Percentiles rank a stretch among this genome's conserved stretches.
Evolutionary conservation across 2,797 vertebrate genomes (phyloP).

Genomic region (Xiphorhynchus erythropygius): DNA sequence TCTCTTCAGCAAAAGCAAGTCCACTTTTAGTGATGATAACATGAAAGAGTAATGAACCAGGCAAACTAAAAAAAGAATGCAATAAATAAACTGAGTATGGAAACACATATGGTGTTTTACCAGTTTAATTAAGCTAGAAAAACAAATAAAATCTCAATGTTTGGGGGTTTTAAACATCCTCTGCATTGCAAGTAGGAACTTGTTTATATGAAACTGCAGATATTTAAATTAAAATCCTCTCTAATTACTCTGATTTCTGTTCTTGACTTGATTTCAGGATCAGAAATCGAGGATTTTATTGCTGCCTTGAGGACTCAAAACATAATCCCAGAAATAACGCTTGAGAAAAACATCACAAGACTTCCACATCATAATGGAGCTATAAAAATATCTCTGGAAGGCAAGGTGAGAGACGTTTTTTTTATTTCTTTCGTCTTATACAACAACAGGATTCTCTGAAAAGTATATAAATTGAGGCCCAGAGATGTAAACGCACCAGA

Average conservation of each 20-base stretch:
- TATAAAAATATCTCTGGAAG: slow-evolving; percentile 82
- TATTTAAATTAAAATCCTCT: background rate
- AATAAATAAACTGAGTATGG: background rate
- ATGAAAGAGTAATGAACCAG: background rate
- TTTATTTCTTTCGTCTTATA: background rate
- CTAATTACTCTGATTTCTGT: background rate
- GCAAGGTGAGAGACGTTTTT: slow-evolving; percentile 75
- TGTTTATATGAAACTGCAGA: background rate
- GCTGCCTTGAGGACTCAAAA: slow-evolving; percentile 82
- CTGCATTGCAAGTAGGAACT: background rate
- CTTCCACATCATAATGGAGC: slow-evolving; percentile 84
- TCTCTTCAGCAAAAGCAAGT: background rate
- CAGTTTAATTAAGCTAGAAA: background rate
- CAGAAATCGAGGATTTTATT: slow-evolving; percentile 85
- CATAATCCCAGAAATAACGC: slow-evolving; percentile 83
- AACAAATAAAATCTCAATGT: background rate
- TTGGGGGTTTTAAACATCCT: background rate
- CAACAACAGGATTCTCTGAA: background rate
- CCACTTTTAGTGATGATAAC: background rate
- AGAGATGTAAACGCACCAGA: background rate
- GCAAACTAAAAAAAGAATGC: rapidly evolving
- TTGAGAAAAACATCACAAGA: slow-evolving; percentile 76
- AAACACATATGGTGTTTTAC: background rate
- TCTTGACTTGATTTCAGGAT: slow-evolving; percentile 70
- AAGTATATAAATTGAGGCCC: background rate